Percentiles rank a stretch among this genome's conserved stretches.
These are phyloP conservation scores for Metopia argyrocephala DNA, from an alignment of 2,888 invertebrate genomes.

Conservation along the genomic window DNA sequence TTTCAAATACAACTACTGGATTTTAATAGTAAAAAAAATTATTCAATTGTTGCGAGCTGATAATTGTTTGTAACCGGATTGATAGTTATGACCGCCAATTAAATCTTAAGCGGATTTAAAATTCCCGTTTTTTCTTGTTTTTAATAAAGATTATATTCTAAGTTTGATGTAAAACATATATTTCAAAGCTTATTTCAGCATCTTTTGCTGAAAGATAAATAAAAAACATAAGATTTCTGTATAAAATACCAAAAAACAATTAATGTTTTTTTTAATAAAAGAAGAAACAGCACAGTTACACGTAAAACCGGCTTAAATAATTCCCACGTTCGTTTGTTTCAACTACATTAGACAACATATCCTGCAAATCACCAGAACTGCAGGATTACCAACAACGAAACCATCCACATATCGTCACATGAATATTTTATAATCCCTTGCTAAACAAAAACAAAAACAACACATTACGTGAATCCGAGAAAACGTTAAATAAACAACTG, in stretches of 20 bases:
- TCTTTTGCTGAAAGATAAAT: constrained; percentile 59
- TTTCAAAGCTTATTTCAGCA: constrained; percentile 3
- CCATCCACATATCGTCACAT: constrained; percentile 17
- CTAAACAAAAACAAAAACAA: constrained; percentile 5
- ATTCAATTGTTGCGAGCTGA: too few relatives aligned
- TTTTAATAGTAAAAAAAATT: too few relatives aligned
- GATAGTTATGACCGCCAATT: too few relatives aligned
- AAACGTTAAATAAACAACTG: constrained; percentile 51
- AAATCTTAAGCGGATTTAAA: too few relatives aligned
- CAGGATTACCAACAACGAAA: background rate
- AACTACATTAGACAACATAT: too few relatives aligned
- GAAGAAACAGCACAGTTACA: background rate
- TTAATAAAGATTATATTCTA: background rate
- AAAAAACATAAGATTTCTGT: constrained; percentile 61
- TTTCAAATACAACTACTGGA: too few relatives aligned
- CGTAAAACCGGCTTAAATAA: constrained; percentile 45
- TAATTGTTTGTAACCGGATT: too few relatives aligned
- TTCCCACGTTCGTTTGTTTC: constrained; percentile 65
- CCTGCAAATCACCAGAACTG: constrained; percentile 14
- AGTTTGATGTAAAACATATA: background rate
- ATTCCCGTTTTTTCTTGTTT: background rate
- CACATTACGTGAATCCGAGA: constrained; percentile 32
- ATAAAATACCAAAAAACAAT: constrained; percentile 27
- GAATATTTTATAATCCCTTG: constrained; percentile 12
- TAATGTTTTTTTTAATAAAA: constrained; percentile 10